Evolutionary conservation across 2,888 invertebrate species (phyloP).

Genomic region (Torymus aiolomorphi): DNA sequence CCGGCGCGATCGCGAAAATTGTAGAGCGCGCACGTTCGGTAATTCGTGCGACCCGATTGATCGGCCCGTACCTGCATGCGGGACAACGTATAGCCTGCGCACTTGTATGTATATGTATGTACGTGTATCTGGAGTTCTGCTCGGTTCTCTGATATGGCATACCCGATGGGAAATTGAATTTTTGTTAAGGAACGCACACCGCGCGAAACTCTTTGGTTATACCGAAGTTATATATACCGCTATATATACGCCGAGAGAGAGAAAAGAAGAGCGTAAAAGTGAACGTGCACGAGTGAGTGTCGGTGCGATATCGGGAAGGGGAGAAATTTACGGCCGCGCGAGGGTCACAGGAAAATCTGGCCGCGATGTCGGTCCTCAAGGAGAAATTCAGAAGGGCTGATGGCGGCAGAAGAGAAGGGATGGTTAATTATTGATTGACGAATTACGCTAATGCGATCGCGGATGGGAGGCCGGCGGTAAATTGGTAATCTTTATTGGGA

Average conservation of each 20-base stretch:
- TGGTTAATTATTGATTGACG: slow-evolving; percentile 42
- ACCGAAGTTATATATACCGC: too few relatives aligned
- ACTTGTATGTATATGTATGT: background rate
- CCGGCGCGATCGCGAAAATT: slow-evolving; percentile 33
- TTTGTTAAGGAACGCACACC: background rate
- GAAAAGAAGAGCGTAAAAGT: too few relatives aligned
- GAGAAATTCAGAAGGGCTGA: background rate
- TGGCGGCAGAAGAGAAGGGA: background rate
- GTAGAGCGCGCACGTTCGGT: background rate
- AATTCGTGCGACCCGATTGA: background rate
- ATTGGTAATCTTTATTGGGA: slow-evolving; percentile 39
- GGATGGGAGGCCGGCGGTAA: slow-evolving; percentile 6
- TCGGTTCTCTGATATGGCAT: too few relatives aligned
- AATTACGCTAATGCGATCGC: slow-evolving; percentile 39
- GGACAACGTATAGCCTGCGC: too few relatives aligned
- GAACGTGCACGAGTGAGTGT: too few relatives aligned
- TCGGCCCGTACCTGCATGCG: background rate
- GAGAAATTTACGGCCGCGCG: background rate
- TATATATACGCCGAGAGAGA: background rate
- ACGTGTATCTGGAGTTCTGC: too few relatives aligned
- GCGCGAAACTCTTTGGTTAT: too few relatives aligned
- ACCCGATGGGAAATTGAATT: slow-evolving; percentile 20
- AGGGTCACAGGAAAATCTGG: slow-evolving; percentile 11
- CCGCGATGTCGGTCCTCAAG: background rate
- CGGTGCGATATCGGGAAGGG: too few relatives aligned